Evolutionary conservation across 2,888 invertebrate genomes (phyloP).

Genomic region (Cynaeus angustus): DNA sequence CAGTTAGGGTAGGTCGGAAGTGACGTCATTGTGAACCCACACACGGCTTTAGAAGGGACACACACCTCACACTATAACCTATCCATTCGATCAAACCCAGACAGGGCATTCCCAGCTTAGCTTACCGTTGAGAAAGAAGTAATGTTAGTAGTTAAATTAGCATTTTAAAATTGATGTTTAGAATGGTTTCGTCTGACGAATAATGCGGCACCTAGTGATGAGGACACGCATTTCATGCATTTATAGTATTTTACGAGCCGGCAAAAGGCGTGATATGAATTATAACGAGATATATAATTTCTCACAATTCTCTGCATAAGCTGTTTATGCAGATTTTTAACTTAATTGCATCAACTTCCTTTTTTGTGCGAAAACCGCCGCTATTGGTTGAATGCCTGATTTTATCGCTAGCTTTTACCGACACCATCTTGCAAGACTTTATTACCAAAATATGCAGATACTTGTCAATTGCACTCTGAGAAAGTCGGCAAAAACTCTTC

Average conservation of each 20-base stretch:
- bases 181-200: slow-evolving; percentile 21
- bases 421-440: slow-evolving; percentile 1
- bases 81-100: slow-evolving; percentile 7
- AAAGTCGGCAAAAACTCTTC: not conserved
- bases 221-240: slow-evolving; percentile 36
- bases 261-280: slow-evolving; percentile 38
- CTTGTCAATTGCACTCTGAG: not conserved
- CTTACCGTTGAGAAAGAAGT: not conserved
- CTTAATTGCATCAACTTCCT: slow-evolving; percentile 31
- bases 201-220: slow-evolving; percentile 25
- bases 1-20: slow-evolving; percentile 68
- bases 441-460: not conserved
- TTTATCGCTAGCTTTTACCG: not conserved
- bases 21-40: slow-evolving; percentile 60
- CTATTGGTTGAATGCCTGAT: slow-evolving; percentile 6
- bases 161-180: slow-evolving; percentile 34
- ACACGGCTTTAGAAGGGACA: slow-evolving; percentile 17
- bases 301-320: slow-evolving; percentile 20
- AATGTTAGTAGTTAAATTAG: slow-evolving; percentile 29
- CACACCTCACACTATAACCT: slow-evolving; percentile 15
- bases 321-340: slow-evolving; percentile 35
- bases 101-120: slow-evolving; percentile 8
- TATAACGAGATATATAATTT: slow-evolving; percentile 34
- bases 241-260: slow-evolving; percentile 36
- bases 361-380: slow-evolving; percentile 8